A percentile compares a stretch with the other conserved stretches of the same genome.
Evolutionary conservation across 2,888 invertebrate species (phyloP).

Genomic region (Thyatira batis): DNA sequence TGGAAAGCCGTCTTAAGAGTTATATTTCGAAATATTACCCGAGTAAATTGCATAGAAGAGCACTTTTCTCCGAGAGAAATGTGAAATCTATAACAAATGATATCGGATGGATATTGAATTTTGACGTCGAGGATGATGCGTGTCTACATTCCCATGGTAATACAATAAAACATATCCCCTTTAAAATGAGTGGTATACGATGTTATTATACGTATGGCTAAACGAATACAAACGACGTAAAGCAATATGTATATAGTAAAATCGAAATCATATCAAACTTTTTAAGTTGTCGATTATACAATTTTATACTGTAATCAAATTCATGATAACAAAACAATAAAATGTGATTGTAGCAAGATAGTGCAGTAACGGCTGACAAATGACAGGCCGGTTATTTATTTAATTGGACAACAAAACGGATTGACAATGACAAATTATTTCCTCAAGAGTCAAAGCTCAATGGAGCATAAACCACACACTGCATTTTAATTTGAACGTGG

Average conservation of each 20-base stretch:
- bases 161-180: conserved; percentile 60
- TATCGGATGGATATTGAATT: conserved; percentile 72
- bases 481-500: conserved; percentile 59
- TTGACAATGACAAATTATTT: conserved; percentile 75
- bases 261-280: too few species aligned
- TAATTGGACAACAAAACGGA: conserved; percentile 63
- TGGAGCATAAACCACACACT: conserved; percentile 41
- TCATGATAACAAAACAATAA: too few species aligned
- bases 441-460: conserved; percentile 47
- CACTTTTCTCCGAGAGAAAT: conserved; percentile 53
- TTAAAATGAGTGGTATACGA: not conserved
- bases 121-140: conserved; percentile 69
- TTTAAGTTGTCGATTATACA: too few species aligned
- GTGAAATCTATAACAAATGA: conserved; percentile 68
- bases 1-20: conserved; percentile 51
- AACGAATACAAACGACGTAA: too few species aligned
- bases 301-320: too few species aligned
- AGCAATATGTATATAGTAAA: too few species aligned
- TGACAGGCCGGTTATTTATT: conserved; percentile 37
- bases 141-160: conserved; percentile 63
- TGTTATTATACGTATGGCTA: too few species aligned
- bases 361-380: conserved; percentile 13
- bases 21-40: conserved; percentile 62
- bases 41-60: conserved; percentile 46
- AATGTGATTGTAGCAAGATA: conserved; percentile 10